Conservation (phyloP, 1,140 invertebrate species). For the Ceratina japonica region DNA sequence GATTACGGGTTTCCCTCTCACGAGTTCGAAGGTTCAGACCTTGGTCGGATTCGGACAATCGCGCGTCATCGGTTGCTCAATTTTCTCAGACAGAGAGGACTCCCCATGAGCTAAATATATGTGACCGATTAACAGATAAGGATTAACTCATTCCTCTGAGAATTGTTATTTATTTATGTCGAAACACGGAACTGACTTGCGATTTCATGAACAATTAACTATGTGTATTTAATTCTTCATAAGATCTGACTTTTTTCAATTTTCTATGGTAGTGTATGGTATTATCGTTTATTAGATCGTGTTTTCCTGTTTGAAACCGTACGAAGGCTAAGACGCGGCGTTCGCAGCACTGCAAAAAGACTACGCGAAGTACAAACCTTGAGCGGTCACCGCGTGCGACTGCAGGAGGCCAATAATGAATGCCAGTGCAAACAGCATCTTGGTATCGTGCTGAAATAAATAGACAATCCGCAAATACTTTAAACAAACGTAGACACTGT, state of each 20-base stretch:
- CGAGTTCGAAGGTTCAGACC: constrained; percentile 10
- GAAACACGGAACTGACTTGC: too few species aligned
- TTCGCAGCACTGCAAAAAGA: not conserved
- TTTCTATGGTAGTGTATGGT: too few species aligned
- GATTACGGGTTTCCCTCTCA: not conserved
- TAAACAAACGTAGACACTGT: too few species aligned
- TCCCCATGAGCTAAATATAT: not conserved
- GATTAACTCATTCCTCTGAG: too few species aligned
- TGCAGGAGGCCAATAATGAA: constrained; percentile 27
- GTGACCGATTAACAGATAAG: too few species aligned
- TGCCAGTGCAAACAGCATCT: constrained; percentile 26
- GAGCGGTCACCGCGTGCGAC: constrained; percentile 30
- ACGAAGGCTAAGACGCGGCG: not conserved
- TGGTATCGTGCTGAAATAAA: constrained; percentile 1
- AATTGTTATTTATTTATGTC: too few species aligned
- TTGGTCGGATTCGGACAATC: constrained; percentile 38
- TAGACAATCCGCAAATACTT: too few species aligned
- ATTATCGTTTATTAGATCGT: not conserved
- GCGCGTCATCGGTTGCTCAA: constrained; percentile 20
- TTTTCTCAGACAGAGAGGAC: not conserved
- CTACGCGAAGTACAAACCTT: constrained; percentile 52
- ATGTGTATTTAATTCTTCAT: not conserved
- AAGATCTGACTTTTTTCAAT: not conserved
- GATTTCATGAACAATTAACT: too few species aligned
- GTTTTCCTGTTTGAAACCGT: not conserved